These are phyloP conservation scores for Rhopalosiphum padi DNA, from an alignment of 1,140 invertebrate genomes.

Conservation along the genomic window DNA sequence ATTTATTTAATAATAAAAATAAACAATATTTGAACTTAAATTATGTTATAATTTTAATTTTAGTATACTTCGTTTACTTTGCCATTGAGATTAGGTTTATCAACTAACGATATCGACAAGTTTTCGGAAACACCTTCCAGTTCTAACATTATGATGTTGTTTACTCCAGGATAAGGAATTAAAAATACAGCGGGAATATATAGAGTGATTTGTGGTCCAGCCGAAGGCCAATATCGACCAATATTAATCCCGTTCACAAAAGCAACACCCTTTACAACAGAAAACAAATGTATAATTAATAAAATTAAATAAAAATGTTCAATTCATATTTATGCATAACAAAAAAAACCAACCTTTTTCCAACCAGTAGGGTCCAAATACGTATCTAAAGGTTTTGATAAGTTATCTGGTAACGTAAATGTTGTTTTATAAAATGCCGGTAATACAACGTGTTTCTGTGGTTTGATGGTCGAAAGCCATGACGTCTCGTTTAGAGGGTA, in stretches of 20 bases:
- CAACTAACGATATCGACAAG: conserved; percentile 15
- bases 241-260: conserved; percentile 78
- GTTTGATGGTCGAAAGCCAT: conserved; percentile 40
- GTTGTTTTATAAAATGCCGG: conserved; percentile 50
- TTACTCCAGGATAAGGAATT: conserved; percentile 41
- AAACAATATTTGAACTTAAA: no score
- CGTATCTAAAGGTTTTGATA: background rate
- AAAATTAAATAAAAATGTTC: background rate
- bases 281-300: background rate
- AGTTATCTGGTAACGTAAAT: conserved; percentile 33
- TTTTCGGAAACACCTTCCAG: conserved; percentile 41
- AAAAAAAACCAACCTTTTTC: conserved; percentile 42
- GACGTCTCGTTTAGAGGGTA: conserved; percentile 53
- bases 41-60: no score
- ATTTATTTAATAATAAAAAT: no score
- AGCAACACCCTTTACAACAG: conserved; percentile 68
- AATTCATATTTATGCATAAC: background rate
- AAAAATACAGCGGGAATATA: conserved; percentile 69
- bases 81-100: conserved; percentile 13
- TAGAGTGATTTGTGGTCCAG: conserved; percentile 79
- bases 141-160: conserved; percentile 58
- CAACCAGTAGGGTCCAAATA: conserved; percentile 53
- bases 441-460: background rate
- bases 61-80: no score
- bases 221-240: conserved; percentile 79